Percentiles rank a stretch among this genome's conserved stretches.
These are phyloP conservation scores for Hoplostethus mediterraneus DNA, from an alignment of 2,797 vertebrate genomes.

Conservation along the genomic window DNA sequence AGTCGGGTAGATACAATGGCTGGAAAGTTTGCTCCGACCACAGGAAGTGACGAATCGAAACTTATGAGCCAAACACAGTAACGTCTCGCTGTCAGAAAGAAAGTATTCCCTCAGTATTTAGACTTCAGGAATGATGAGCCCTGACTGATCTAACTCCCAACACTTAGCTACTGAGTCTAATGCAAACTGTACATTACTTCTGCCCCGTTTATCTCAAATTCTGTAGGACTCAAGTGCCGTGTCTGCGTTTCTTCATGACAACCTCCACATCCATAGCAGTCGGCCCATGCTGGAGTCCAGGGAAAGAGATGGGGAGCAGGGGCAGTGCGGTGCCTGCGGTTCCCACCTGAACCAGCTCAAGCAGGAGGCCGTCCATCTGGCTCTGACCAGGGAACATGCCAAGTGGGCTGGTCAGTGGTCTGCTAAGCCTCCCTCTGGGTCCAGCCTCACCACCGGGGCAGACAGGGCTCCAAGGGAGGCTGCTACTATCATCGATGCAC, in stretches of 20 bases:
- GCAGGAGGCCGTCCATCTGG: constrained; percentile 94
- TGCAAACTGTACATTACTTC: constrained; percentile 2
- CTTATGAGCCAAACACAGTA: too few relatives aligned
- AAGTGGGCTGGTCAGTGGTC: constrained; percentile 85
- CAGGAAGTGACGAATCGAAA: too few relatives aligned
- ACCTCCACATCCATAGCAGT: constrained; percentile 91
- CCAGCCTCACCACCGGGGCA: constrained; percentile 62
- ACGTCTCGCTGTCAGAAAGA: too few relatives aligned
- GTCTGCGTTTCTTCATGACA: constrained; percentile 90
- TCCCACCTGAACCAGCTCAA: constrained; percentile 93
- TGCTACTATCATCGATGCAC: not conserved
- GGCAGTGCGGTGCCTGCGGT: constrained; percentile 90
- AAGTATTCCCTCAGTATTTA: too few relatives aligned
- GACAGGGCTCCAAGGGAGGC: constrained; percentile 55
- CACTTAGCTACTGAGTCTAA: not conserved
- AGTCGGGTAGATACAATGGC: too few relatives aligned
- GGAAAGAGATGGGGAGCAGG: constrained; percentile 85
- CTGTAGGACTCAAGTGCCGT: constrained; percentile 89
- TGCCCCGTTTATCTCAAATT: constrained; percentile 34
- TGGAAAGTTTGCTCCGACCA: too few relatives aligned
- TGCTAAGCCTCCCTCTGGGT: constrained; percentile 78
- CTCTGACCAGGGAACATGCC: constrained; percentile 89
- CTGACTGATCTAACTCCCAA: constrained; percentile 14
- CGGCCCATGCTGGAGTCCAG: constrained; percentile 85
- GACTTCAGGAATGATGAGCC: not conserved